These are phyloP conservation scores for Ornithoptera priamus DNA, from an alignment of 2,888 invertebrate genomes.

Conservation along the genomic window DNA sequence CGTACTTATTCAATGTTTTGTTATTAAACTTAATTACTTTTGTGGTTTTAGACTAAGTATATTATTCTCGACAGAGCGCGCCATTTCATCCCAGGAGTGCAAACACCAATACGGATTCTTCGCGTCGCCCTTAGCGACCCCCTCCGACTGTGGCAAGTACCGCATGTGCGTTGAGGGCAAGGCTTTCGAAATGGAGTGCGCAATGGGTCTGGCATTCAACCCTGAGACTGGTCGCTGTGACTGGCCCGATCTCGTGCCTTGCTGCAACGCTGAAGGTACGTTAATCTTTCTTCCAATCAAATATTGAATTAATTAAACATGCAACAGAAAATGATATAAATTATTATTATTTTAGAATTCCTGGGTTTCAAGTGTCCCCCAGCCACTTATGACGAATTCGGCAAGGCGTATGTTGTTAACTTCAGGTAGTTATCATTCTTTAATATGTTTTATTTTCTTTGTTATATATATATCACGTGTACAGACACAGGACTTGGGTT, in stretches of 20 bases:
- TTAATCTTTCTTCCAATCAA: slow-evolving; percentile 1
- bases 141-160: slow-evolving; percentile 84
- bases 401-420: slow-evolving; percentile 43
- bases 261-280: slow-evolving; percentile 81
- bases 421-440: slow-evolving; percentile 45
- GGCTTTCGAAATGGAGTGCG: slow-evolving; percentile 81
- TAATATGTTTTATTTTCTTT: background rate
- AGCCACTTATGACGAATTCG: slow-evolving; percentile 43
- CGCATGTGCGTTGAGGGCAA: slow-evolving; percentile 87
- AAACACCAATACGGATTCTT: slow-evolving; percentile 90
- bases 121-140: slow-evolving; percentile 50
- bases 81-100: slow-evolving; percentile 84
- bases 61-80: slow-evolving; percentile 73
- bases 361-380: slow-evolving; percentile 57
- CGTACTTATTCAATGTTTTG: slow-evolving; percentile 44
- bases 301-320: background rate
- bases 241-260: slow-evolving; percentile 89
- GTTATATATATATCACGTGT: background rate
- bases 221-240: slow-evolving; percentile 85
- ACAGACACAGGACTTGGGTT: background rate
- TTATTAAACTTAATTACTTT: background rate
- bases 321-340: background rate
- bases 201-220: slow-evolving; percentile 88
- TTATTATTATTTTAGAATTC: slow-evolving; percentile 46
- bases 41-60: background rate